Percentiles rank a stretch among this genome's conserved stretches.
phyloP scores from a whole-genome alignment of 2,113 vertebrate species.

The Brienomyrus brachyistius region DNA sequence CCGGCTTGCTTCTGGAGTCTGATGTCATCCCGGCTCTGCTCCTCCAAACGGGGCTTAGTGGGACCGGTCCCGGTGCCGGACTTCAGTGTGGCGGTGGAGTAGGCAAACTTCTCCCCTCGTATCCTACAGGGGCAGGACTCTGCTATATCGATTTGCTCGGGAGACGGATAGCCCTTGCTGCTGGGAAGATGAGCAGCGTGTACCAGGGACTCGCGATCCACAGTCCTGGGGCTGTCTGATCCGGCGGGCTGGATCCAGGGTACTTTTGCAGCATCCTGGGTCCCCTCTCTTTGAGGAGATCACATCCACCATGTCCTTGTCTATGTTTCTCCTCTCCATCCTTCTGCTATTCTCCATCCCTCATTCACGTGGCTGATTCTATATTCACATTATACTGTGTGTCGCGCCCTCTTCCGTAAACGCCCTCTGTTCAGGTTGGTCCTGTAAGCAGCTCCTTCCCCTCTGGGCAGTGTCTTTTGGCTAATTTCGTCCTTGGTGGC shows the following conservation, averaged over 20 bases:
- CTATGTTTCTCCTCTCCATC: constrained; percentile 4
- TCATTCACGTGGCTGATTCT: background rate
- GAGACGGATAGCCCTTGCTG: background rate
- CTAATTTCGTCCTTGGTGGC: constrained; percentile 17
- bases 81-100: background rate
- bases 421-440: constrained; percentile 21
- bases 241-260: constrained; percentile 41
- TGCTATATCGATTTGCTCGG: background rate
- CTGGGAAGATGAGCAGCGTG: background rate
- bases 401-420: background rate
- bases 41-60: constrained; percentile 17
- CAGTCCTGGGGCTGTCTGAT: constrained; percentile 45
- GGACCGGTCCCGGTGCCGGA: background rate
- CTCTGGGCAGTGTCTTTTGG: constrained; percentile 22
- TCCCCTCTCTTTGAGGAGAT: background rate
- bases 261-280: constrained; percentile 16
- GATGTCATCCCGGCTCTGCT: constrained; percentile 47
- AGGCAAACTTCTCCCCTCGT: background rate
- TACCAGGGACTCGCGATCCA: background rate
- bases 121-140: background rate
- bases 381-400: background rate
- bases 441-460: constrained; percentile 31
- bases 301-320: constrained; percentile 26
- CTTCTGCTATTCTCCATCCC: background rate
- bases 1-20: constrained; percentile 38